Percentiles rank a stretch among this genome's conserved stretches.
Evolutionary conservation across 2,888 invertebrate species (phyloP).

Genomic region (Cheilosia impressa): DNA sequence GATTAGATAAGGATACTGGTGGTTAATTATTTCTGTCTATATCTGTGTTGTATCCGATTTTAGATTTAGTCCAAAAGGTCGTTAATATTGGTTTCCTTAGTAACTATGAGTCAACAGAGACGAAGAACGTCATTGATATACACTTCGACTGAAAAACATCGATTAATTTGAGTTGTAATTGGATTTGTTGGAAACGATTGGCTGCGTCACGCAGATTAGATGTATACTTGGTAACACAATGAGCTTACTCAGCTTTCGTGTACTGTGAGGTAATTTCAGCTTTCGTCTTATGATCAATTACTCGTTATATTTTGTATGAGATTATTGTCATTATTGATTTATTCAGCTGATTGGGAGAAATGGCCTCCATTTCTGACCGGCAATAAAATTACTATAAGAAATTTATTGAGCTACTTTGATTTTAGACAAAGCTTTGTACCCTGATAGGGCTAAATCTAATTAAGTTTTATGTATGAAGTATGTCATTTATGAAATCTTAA

Average conservation of each 20-base stretch:
- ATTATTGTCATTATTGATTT: too few relatives aligned
- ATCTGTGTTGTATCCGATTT: neutral
- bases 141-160: slow-evolving; percentile 31
- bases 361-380: too few relatives aligned
- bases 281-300: slow-evolving; percentile 7
- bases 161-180: slow-evolving; percentile 51
- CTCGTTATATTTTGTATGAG: neutral
- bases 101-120: slow-evolving; percentile 38
- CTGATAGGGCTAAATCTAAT: too few relatives aligned
- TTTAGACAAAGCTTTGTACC: too few relatives aligned
- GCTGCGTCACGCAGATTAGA: slow-evolving; percentile 43
- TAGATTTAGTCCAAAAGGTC: slow-evolving; percentile 9
- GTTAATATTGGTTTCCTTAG: slow-evolving; percentile 2
- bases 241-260: neutral
- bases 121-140: slow-evolving; percentile 51
- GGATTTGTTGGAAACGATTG: slow-evolving; percentile 13
- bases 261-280: neutral
- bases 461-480: too few relatives aligned
- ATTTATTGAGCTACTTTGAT: too few relatives aligned
- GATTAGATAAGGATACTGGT: slow-evolving; percentile 60
- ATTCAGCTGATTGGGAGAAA: too few relatives aligned
- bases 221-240: slow-evolving; percentile 21
- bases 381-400: too few relatives aligned
- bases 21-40: slow-evolving; percentile 5
- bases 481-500: too few relatives aligned